These are phyloP conservation scores for Manis javanica DNA, from an alignment of 2,797 vertebrate genomes.

Conservation along the genomic window DNA sequence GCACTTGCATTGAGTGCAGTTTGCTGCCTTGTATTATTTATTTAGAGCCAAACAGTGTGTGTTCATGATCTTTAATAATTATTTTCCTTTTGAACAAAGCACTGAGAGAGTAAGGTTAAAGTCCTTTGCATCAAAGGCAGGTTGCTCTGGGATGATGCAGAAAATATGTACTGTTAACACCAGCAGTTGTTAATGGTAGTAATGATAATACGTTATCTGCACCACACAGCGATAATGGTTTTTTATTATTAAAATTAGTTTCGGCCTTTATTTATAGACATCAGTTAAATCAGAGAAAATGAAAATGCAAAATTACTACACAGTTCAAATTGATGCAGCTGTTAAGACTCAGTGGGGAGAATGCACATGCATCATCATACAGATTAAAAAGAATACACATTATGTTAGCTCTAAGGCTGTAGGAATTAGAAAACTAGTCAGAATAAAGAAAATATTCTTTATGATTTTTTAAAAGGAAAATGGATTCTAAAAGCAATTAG, in stretches of 20 bases:
- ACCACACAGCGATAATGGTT: neutral
- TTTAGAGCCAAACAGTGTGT: neutral
- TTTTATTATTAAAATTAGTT: slow-evolving; percentile 66
- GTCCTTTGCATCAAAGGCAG: slow-evolving; percentile 41
- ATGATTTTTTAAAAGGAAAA: slow-evolving; percentile 23
- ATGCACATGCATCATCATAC: neutral
- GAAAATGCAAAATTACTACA: slow-evolving; percentile 64
- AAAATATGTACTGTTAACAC: slow-evolving; percentile 67
- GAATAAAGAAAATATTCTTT: slow-evolving; percentile 3
- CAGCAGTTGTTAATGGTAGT: slow-evolving; percentile 49
- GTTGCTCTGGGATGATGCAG: slow-evolving; percentile 26
- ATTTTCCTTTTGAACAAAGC: slow-evolving; percentile 57
- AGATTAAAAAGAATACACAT: slow-evolving; percentile 41
- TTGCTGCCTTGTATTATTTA: neutral
- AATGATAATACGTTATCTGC: slow-evolving; percentile 42
- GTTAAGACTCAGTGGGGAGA: neutral
- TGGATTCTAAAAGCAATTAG: slow-evolving; percentile 16
- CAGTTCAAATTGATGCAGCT: slow-evolving; percentile 55
- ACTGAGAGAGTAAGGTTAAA: slow-evolving; percentile 8
- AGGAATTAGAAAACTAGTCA: slow-evolving; percentile 18
- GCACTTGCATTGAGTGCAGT: neutral
- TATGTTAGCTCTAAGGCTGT: neutral
- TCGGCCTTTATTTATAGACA: slow-evolving; percentile 65
- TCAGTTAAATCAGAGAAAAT: slow-evolving; percentile 66
- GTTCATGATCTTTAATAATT: slow-evolving; percentile 22